phyloP scores from a whole-genome alignment of 2,888 invertebrate species.

The Phengaris arion region DNA sequence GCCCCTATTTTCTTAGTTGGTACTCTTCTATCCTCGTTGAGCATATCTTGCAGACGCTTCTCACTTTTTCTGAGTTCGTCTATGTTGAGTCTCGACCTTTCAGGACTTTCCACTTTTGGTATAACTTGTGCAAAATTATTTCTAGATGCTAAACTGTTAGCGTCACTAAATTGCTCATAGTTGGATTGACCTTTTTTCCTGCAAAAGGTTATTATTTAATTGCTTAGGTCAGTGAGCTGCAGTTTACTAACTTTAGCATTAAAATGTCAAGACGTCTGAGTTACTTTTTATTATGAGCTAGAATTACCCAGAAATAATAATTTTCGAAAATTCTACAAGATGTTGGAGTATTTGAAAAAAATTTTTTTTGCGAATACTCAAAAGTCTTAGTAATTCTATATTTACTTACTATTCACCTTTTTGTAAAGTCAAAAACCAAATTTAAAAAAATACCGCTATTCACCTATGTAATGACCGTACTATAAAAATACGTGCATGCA shows the following conservation, averaged over 20 bases:
- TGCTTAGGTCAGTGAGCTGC: background rate
- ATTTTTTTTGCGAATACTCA: too few relatives aligned
- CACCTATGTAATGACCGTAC: background rate
- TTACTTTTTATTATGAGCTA: background rate
- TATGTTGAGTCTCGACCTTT: slow-evolving; percentile 59
- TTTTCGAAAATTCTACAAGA: too few relatives aligned
- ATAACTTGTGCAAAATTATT: slow-evolving; percentile 47
- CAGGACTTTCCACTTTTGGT: slow-evolving; percentile 46
- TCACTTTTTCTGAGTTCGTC: slow-evolving; percentile 66
- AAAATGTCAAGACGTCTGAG: background rate
- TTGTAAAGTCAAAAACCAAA: too few relatives aligned
- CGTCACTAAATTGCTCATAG: slow-evolving; percentile 59
- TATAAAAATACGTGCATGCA: background rate
- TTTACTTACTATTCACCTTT: too few relatives aligned
- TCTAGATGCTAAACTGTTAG: slow-evolving; percentile 55
- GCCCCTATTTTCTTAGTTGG: slow-evolving; percentile 45
- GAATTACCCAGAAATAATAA: too few relatives aligned
- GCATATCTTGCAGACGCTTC: slow-evolving; percentile 62
- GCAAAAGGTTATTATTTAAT: slow-evolving; percentile 40
- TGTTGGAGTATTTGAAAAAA: too few relatives aligned
- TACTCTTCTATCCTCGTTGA: slow-evolving; percentile 44
- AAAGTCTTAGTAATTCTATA: too few relatives aligned
- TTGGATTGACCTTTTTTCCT: slow-evolving; percentile 54
- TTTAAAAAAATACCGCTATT: too few relatives aligned
- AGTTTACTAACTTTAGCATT: background rate